Base-by-base conservation (phyloP, 1,140 invertebrate genomes). In the Coenobita brevimanus region DNA sequence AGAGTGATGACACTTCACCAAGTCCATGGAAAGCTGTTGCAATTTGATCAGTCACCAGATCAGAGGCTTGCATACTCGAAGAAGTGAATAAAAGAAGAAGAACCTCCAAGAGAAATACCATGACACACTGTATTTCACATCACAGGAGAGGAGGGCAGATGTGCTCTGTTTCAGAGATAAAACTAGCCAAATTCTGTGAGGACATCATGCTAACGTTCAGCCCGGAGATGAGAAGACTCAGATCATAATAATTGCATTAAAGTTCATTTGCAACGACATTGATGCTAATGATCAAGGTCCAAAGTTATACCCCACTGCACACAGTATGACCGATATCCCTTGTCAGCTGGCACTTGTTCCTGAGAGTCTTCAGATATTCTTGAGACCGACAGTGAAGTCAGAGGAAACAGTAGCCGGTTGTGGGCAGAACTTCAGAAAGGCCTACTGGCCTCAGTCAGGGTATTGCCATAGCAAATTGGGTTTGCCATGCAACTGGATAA, bases 261-360 rank as follows among this genome's bases (percentile, higher is more conserved):
- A 46, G 75, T 78, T 78, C 2, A 78, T 78, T 15, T 78, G 75
- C 75, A 78, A 41, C 27, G 75, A 78, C 75, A 78, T 78, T 46
- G n/a, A 33, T 41, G 46, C 27, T 6, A 78, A 24, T 78, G 75
- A 78, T 54, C 75, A 43, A 24, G 6, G 46, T 78, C 75, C 46
- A 27, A 78, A 78, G 75, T 78, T 41, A 78, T 78, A 78, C 38
- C 46, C 75, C 36, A 46, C 46, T 27, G 46, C 30, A 54, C 33
- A 78, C 46, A 46, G 46, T 78, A 78, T 78, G 75, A 54, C 41
- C n/a, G 75, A 78, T 46, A 78, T 78, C 30, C 17, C 6, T 78
- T 43, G 75, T 78, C 75, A 78, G n/a, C 75, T 78, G 36, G 50
- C 79, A 81, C 79, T 60, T 81, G 79, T 81, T 81, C 79, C 79